Conservation (phyloP, 2,797 vertebrate species). For the Buceros bicornis region DNA sequence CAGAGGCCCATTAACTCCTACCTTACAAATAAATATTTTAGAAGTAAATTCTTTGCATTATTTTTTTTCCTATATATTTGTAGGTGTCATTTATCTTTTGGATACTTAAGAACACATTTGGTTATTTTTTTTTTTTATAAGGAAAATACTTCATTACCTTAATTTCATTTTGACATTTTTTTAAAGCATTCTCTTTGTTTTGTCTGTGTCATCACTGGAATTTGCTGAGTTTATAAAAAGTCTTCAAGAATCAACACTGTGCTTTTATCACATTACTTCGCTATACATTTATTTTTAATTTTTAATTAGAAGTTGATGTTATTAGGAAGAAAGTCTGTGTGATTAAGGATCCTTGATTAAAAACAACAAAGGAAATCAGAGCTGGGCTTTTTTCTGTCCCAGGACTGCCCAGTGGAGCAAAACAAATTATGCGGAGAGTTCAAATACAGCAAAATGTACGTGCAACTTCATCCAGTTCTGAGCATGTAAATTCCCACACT, state of each 20-base stretch:
- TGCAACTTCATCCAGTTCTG: constrained; percentile 26
- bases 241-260: constrained; percentile 38
- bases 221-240: constrained; percentile 72
- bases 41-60: constrained; percentile 69
- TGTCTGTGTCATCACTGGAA: constrained; percentile 51
- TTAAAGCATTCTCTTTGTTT: constrained; percentile 46
- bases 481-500: neutral
- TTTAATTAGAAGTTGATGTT: constrained; percentile 50
- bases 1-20: constrained; percentile 68
- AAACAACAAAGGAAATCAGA: constrained; percentile 53
- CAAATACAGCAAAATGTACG: constrained; percentile 6
- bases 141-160: constrained; percentile 67
- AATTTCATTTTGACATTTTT: constrained; percentile 74
- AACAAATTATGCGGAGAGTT: constrained; percentile 35
- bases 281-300: constrained; percentile 35
- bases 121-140: neutral
- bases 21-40: constrained; percentile 69
- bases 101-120: constrained; percentile 33
- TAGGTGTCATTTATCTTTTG: constrained; percentile 66
- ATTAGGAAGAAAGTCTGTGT: constrained; percentile 24
- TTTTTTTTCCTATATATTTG: constrained; percentile 54
- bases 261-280: constrained; percentile 19
- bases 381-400: neutral
- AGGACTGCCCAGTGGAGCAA: constrained; percentile 42
- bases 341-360: constrained; percentile 63